Percentiles rank a stretch among this genome's conserved stretches.
phyloP scores from a whole-genome alignment of 2,888 invertebrate species.

The Caenorhabditis sp. region DNA sequence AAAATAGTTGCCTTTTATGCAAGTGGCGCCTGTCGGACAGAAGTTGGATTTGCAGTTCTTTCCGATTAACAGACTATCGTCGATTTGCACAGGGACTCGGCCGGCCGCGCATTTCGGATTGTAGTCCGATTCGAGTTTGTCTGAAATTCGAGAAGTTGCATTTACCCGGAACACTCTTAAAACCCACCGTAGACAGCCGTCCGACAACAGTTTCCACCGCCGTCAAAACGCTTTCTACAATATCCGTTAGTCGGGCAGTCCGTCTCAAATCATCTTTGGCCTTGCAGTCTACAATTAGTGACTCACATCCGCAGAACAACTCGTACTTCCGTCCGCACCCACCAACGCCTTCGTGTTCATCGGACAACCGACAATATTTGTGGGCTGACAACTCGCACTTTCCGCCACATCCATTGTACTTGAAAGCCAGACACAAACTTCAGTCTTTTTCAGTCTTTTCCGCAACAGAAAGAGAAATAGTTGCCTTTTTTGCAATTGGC shows the following conservation, averaged over 20 bases:
- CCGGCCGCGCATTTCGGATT: not conserved
- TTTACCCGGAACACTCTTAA: too few relatives aligned
- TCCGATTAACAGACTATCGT: not conserved
- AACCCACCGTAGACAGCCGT: not conserved
- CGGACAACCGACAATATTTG: too few relatives aligned
- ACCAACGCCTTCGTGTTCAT: not conserved
- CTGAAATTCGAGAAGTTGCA: not conserved
- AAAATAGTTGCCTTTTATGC: constrained; percentile 7
- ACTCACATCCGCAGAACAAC: not conserved
- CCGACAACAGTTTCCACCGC: not conserved
- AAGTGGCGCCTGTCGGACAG: not conserved
- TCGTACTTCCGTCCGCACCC: not conserved
- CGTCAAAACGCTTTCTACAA: not conserved
- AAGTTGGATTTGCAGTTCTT: constrained; percentile 5
- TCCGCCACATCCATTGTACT: constrained; percentile 58
- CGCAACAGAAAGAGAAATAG: too few relatives aligned
- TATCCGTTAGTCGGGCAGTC: not conserved
- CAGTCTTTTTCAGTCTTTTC: too few relatives aligned
- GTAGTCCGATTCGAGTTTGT: not conserved
- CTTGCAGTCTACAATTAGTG: too few relatives aligned
- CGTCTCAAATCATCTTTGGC: too few relatives aligned
- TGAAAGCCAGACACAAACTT: constrained; percentile 53
- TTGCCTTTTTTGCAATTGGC: constrained; percentile 26
- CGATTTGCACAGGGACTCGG: not conserved
- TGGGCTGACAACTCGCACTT: too few relatives aligned